Base-by-base conservation (phyloP, 2,797 vertebrate species). In the Neoniphon sammara region DNA sequence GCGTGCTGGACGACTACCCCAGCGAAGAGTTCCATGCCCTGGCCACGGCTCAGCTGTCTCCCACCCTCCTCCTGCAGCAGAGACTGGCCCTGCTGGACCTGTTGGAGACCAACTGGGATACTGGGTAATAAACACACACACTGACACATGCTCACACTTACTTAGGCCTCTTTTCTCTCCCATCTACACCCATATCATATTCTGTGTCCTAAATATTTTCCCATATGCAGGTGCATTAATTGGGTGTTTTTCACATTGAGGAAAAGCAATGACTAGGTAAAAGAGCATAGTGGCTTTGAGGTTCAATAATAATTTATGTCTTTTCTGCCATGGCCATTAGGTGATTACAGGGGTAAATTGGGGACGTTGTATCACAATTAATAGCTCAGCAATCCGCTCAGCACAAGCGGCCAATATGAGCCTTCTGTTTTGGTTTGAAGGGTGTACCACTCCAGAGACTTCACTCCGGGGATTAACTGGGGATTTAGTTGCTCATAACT, bases 91-190 rank as follows among this genome's bases (percentile, higher is more conserved):
- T 95, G 63, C 83, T 95, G 77, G 73, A 78, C 66, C 88, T 95
- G 63, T 86, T 95, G 85, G 86, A 88, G 5, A 62, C 72, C 46
- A 93, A 95, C 91, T 95, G 95, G 95, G 89, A 94, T 54, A 88
- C 91, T 1, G 94, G 94, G 95, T 95, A 93, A 87, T 42, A 23
- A 42, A n/a, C 50, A 66, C 56, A 70, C 11, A 47, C 6, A n/a
- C 2, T 53, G 7, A 70, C 81, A 63, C 53, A 11, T 20, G 12
- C 27, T 44, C 42, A 20, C 25, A 60, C 30, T 62, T 39, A 50
- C 17, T 36, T 8, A 15, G 21, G 30, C 20, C 47, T 58, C 54
- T 58, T 27, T 17, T 58, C 61, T 58, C 15, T 55, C 57, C 25
- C 31, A 17, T 15, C 17, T 36, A 1, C 8, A 75, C 57, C 55